Percentiles rank a stretch among this genome's conserved stretches.
Evolutionary conservation across 2,797 vertebrate species (phyloP).

Genomic region (Cyprinella venusta): DNA sequence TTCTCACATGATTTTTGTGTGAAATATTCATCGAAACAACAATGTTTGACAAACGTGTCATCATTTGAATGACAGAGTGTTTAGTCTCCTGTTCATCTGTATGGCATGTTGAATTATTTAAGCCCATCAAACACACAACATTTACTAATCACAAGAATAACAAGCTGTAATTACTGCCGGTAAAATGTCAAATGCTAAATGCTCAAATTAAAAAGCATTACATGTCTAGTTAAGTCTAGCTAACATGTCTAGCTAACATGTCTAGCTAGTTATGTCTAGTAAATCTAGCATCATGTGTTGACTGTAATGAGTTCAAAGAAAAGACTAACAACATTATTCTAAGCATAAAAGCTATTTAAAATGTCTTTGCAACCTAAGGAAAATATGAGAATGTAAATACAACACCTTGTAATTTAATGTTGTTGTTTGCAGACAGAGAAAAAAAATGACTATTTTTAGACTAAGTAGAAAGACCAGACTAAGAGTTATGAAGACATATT

Average conservation of each 20-base stretch:
- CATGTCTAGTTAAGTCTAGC: neutral
- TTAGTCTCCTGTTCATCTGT: neutral
- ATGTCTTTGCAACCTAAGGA: neutral
- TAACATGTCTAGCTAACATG: neutral
- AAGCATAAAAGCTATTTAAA: neutral
- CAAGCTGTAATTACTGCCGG: neutral
- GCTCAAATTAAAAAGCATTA: neutral
- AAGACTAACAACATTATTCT: neutral
- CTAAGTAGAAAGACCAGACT: neutral
- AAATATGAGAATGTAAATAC: neutral
- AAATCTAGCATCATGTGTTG: neutral
- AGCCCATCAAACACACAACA: neutral
- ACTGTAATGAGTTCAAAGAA: neutral
- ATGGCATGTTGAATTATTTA: neutral
- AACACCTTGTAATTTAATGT: neutral
- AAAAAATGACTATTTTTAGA: neutral
- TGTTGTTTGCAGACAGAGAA: neutral
- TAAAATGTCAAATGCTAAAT: neutral
- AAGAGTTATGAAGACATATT: neutral
- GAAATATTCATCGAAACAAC: slow-evolving; percentile 23
- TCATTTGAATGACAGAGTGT: neutral
- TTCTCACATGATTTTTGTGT: slow-evolving; percentile 11
- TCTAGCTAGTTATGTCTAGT: neutral
- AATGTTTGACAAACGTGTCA: neutral
- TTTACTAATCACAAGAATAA: neutral